Conservation (phyloP, 2,888 invertebrate species). For the Tipula unca region DNA sequence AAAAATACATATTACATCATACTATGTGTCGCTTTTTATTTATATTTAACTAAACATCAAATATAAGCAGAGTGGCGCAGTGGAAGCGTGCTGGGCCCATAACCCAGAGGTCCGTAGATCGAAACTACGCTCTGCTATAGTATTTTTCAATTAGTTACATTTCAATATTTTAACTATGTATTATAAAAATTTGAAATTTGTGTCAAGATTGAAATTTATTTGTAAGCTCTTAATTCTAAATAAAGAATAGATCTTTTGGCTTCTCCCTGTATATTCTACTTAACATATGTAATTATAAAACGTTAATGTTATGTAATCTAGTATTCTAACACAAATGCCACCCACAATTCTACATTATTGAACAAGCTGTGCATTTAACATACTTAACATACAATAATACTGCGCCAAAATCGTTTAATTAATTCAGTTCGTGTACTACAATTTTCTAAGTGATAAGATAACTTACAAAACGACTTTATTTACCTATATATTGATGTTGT, state of each 20-base stretch:
- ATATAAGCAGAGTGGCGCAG: conserved; percentile 57
- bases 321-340: neutral
- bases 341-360: neutral
- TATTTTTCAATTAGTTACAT: neutral
- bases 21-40: neutral
- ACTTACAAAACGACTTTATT: neutral
- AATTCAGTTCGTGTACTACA: neutral
- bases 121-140: conserved; percentile 33
- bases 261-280: no score
- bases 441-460: neutral
- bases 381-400: no score
- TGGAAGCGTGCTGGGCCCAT: conserved; percentile 65
- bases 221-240: neutral
- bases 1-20: neutral
- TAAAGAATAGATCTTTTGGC: neutral
- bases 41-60: neutral
- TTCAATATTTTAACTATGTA: neutral
- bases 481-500: neutral
- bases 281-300: no score
- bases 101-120: conserved; percentile 42
- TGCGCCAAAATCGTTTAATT: neutral
- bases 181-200: neutral
- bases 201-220: no score
- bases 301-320: neutral
- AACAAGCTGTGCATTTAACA: neutral